These are phyloP conservation scores for Lagopus leucura DNA, from an alignment of 2,113 vertebrate genomes.

Conservation along the genomic window DNA sequence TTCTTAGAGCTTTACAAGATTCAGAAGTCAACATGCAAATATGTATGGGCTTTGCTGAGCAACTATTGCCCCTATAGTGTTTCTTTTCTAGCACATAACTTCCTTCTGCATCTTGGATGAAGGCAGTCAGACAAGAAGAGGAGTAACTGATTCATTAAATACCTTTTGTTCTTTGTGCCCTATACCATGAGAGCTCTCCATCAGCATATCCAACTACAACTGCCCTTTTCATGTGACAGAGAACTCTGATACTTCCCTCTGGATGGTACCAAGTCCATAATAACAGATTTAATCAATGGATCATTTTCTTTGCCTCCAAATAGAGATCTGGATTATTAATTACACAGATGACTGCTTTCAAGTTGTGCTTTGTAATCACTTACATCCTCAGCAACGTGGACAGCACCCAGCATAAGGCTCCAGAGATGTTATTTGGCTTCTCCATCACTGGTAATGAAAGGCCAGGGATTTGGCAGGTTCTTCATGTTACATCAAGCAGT, in stretches of 20 bases:
- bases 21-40: background rate
- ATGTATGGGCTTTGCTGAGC: background rate
- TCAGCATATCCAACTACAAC: background rate
- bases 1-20: background rate
- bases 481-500: background rate
- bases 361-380: background rate
- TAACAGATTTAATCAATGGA: conserved; percentile 21
- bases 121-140: background rate
- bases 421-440: background rate
- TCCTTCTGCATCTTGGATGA: background rate
- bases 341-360: background rate
- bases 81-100: background rate
- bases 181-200: background rate
- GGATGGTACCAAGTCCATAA: background rate
- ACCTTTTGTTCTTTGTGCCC: background rate
- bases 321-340: conserved; percentile 15
- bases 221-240: background rate
- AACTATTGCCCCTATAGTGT: background rate
- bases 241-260: background rate
- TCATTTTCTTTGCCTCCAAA: background rate
- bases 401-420: background rate
- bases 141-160: background rate
- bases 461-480: background rate
- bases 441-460: background rate
- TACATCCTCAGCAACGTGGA: background rate